Evolutionary conservation across 2,888 invertebrate species (phyloP).

Genomic region (Calameuta filiformis): DNA sequence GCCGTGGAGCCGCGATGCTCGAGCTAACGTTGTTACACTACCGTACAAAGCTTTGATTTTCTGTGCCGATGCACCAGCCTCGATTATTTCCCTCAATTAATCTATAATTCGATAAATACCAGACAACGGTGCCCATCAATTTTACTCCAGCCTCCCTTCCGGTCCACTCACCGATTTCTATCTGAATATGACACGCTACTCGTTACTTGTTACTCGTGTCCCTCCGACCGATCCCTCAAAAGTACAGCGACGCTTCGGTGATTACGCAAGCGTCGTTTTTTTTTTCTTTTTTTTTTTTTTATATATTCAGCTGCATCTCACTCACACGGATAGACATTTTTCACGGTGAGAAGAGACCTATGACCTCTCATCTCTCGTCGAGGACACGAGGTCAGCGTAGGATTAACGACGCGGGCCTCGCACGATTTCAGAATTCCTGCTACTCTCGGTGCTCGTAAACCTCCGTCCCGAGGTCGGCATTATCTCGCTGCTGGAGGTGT

Average conservation of each 20-base stretch:
- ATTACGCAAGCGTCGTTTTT: neutral
- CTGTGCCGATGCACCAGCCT: conserved; percentile 39
- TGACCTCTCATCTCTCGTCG: neutral
- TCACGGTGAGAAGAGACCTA: no score
- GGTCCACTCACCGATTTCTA: neutral
- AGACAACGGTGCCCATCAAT: conserved; percentile 39
- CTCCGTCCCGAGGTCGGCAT: neutral
- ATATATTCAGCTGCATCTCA: neutral
- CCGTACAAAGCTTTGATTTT: conserved; percentile 50
- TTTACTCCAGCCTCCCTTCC: conserved; percentile 4
- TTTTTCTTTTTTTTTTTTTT: neutral
- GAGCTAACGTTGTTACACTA: conserved; percentile 39
- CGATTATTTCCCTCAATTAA: conserved; percentile 51
- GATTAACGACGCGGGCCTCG: neutral
- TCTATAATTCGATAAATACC: conserved; percentile 51
- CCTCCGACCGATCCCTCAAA: no score
- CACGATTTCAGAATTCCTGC: conserved; percentile 1
- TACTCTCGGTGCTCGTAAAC: neutral
- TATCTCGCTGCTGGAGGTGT: neutral
- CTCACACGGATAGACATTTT: no score
- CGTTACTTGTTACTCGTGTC: no score
- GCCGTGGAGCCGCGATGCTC: neutral
- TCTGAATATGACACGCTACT: neutral
- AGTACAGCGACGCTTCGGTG: neutral
- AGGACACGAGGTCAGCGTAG: neutral